A percentile compares a stretch with the other conserved stretches of the same genome.
phyloP scores from a whole-genome alignment of 2,113 vertebrate genomes.

The Tympanuchus pallidicinctus region DNA sequence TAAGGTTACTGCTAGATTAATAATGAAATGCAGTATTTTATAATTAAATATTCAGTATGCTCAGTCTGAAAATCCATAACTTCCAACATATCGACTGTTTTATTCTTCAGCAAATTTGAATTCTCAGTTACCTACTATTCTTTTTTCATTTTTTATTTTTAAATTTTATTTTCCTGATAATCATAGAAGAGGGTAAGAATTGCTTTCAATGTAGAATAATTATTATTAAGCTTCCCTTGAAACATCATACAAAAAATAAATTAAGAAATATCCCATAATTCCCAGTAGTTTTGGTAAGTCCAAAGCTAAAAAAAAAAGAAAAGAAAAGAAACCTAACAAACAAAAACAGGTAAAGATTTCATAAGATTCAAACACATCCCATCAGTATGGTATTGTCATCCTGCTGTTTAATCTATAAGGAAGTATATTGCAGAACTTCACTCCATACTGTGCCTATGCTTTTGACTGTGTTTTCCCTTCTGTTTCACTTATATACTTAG shows the following conservation, averaged over 20 bases:
- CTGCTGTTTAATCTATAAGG: not conserved
- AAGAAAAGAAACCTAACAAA: no score
- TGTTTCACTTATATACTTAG: not conserved
- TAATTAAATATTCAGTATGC: not conserved
- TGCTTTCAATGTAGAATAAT: constrained; percentile 6
- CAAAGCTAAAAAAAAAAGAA: not conserved
- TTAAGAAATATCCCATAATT: not conserved
- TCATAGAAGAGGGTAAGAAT: not conserved
- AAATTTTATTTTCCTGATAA: not conserved
- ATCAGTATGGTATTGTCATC: not conserved
- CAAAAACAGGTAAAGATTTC: not conserved
- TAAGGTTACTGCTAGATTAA: not conserved
- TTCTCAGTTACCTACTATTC: not conserved
- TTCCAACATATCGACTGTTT: not conserved
- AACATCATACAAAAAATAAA: not conserved
- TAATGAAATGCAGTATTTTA: not conserved
- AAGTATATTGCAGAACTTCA: not conserved
- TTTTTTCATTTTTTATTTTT: not conserved
- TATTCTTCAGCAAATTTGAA: not conserved
- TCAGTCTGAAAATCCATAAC: not conserved
- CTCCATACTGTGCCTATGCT: accelerated
- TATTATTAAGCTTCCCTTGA: constrained; percentile 32
- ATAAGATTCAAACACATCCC: not conserved
- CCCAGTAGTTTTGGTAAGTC: not conserved
- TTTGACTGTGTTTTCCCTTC: not conserved